These are phyloP conservation scores for Leptocoma aspasia DNA, from an alignment of 2,113 vertebrate genomes.

Conservation along the genomic window DNA sequence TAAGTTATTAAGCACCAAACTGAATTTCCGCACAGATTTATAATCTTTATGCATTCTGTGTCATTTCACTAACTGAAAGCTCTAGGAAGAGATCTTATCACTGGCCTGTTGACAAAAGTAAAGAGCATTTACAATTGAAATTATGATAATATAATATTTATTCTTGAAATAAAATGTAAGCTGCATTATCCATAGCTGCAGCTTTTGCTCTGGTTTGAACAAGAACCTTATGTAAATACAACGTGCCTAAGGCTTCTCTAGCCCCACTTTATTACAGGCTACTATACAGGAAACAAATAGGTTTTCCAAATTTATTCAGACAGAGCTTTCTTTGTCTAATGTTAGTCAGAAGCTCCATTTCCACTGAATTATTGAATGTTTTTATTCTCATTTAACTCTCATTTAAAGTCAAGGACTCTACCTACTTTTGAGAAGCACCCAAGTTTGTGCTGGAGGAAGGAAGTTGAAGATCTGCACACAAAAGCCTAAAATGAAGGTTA, in stretches of 20 bases:
- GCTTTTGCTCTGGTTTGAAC: conserved; percentile 10
- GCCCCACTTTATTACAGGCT: neutral
- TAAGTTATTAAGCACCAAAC: neutral
- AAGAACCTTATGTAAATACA: conserved; percentile 36
- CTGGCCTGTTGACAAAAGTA: neutral
- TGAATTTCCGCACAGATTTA: neutral
- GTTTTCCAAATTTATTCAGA: neutral
- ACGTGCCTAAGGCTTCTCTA: neutral
- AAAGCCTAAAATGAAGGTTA: neutral
- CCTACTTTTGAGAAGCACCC: neutral
- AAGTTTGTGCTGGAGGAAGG: neutral
- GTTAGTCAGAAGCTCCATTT: neutral
- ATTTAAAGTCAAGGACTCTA: neutral
- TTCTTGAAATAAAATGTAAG: conserved; percentile 18
- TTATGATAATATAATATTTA: conserved; percentile 45
- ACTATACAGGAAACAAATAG: conserved; percentile 13
- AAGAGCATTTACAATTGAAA: conserved; percentile 44
- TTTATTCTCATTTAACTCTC: neutral
- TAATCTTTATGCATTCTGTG: neutral
- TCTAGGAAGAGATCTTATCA: neutral
- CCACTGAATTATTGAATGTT: neutral
- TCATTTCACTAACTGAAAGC: neutral
- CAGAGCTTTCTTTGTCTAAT: neutral
- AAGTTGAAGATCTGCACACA: neutral
- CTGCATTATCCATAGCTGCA: conserved; percentile 11